Evolutionary conservation across 2,888 invertebrate genomes (phyloP).

Genomic region (Phasia obesa): DNA sequence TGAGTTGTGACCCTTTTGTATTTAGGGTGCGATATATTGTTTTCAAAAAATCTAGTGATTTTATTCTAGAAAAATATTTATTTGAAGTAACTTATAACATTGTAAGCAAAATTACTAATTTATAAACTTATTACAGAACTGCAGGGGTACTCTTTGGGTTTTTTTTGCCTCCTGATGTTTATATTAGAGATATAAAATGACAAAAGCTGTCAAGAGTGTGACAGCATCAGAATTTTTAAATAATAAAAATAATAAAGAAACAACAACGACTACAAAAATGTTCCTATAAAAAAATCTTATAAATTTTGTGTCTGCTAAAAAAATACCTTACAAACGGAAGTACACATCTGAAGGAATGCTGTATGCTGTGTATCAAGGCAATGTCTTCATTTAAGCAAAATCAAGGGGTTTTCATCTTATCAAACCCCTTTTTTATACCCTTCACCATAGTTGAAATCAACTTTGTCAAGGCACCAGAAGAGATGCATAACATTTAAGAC

Average conservation of each 20-base stretch:
- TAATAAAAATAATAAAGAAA: slow-evolving; percentile 23
- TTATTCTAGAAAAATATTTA: no score
- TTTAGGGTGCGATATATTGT: no score
- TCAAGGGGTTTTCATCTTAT: no score
- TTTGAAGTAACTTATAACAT: no score
- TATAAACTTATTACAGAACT: not conserved
- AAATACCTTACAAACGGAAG: not conserved
- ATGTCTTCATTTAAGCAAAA: no score
- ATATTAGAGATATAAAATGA: slow-evolving; percentile 52
- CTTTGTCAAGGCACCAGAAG: no score
- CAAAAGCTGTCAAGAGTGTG: slow-evolving; percentile 64
- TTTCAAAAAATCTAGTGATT: no score
- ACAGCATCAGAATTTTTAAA: slow-evolving; percentile 57
- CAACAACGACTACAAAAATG: not conserved
- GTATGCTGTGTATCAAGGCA: not conserved
- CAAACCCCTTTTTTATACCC: no score
- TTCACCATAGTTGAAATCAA: no score
- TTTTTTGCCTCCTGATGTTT: slow-evolving; percentile 31
- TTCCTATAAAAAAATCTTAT: slow-evolving; percentile 20
- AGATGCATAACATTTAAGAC: no score
- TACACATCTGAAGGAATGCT: not conserved
- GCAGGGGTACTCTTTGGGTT: not conserved
- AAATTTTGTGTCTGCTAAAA: slow-evolving; percentile 28
- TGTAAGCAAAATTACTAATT: not conserved
- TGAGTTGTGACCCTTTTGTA: no score